phyloP scores from a whole-genome alignment of 2,888 invertebrate genomes.

The Falcaria lacertinaria region DNA sequence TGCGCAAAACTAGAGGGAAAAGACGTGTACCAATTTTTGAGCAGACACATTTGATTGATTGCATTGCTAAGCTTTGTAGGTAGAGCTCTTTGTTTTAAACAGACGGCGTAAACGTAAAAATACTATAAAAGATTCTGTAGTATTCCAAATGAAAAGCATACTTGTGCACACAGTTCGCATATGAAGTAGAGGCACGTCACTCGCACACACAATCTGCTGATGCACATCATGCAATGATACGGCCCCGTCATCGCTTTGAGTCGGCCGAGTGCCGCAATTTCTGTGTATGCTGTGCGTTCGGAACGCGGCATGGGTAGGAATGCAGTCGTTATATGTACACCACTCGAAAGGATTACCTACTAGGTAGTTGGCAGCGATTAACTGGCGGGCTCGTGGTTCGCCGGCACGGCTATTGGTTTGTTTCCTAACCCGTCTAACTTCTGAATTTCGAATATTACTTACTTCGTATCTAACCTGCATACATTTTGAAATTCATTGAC shows the following conservation, averaged over 20 bases:
- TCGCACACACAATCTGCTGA: constrained; percentile 29
- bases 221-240: constrained; percentile 59
- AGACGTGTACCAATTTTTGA: neutral
- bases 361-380: constrained; percentile 72
- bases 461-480: constrained; percentile 7
- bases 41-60: neutral
- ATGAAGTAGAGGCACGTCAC: constrained; percentile 23
- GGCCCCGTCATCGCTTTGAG: constrained; percentile 65
- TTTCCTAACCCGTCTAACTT: constrained; percentile 48
- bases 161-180: constrained; percentile 17
- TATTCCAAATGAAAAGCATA: constrained; percentile 10
- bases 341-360: constrained; percentile 73
- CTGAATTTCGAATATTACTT: constrained; percentile 47
- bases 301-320: constrained; percentile 46
- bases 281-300: constrained; percentile 41
- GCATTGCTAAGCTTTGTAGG: neutral
- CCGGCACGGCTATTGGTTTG: constrained; percentile 54
- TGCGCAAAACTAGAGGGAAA: neutral
- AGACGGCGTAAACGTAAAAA: neutral
- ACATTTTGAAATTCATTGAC: neutral
- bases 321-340: constrained; percentile 70
- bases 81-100: neutral
- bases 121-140: neutral
- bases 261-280: constrained; percentile 59
- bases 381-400: constrained; percentile 59